phyloP scores from a whole-genome alignment of 1,140 invertebrate genomes.

The Eupristina koningsbergeri region DNA sequence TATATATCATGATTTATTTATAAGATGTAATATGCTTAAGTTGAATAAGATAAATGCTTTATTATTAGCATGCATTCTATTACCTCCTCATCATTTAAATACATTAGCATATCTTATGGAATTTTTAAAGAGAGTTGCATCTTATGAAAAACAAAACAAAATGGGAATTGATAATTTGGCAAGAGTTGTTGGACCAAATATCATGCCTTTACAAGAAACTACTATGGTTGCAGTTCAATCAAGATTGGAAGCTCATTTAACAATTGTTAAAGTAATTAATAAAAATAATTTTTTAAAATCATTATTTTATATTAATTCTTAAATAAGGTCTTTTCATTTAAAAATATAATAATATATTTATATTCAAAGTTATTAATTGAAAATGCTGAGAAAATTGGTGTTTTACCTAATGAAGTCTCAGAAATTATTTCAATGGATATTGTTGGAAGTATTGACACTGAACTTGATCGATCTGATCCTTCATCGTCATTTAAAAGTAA shows the following conservation, averaged over 20 bases:
- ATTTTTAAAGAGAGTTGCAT: constrained; percentile 78
- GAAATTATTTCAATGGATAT: constrained; percentile 73
- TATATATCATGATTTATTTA: constrained; percentile 81
- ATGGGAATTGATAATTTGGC: constrained; percentile 88
- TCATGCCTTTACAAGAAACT: constrained; percentile 82
- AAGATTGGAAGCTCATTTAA: constrained; percentile 78
- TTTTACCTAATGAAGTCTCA: constrained; percentile 77
- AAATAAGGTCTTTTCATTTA: not conserved
- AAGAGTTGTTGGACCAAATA: constrained; percentile 85
- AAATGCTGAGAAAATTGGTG: constrained; percentile 82
- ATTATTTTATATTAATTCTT: not conserved
- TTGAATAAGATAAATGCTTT: constrained; percentile 72
- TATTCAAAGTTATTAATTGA: constrained; percentile 81
- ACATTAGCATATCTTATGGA: constrained; percentile 81
- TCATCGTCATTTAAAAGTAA: constrained; percentile 72
- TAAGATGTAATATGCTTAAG: constrained; percentile 78
- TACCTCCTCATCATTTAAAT: constrained; percentile 78
- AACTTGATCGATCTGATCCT: constrained; percentile 69
- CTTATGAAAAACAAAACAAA: constrained; percentile 80
- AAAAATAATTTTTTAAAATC: not conserved
- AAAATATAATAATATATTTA: constrained; percentile 30
- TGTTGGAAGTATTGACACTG: constrained; percentile 70
- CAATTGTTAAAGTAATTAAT: constrained; percentile 75
- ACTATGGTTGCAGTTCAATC: constrained; percentile 76
- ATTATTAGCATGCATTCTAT: constrained; percentile 77